Base-by-base conservation (phyloP, 1,140 invertebrate species). In the Spodoptera frugiperda region DNA sequence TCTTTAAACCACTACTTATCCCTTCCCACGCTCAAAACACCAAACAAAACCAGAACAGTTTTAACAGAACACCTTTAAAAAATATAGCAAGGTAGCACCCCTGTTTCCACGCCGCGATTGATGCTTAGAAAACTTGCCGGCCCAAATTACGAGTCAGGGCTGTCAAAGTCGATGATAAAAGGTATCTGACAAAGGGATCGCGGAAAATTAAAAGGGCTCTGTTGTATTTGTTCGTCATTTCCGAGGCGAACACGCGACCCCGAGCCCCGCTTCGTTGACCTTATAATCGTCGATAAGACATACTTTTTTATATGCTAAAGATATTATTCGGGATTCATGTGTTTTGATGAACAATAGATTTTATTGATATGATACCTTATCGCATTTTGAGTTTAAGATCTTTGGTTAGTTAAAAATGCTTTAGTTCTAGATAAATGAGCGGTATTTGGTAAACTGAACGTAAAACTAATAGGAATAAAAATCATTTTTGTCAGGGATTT, bases 171-270 rank as follows among this genome's bases (percentile, higher is more conserved):
- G 46, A 48, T 61, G 57, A 72, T 78, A 76, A 81, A 81, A 81
- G 79, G 72, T 74, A 76, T 76, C 76, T 79, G 55, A 65, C 71
- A 78, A 71, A 79, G 49, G 59, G 70, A 77, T 72, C 71, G 71
- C 44, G 65, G 70, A 76, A 71, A 76, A 79, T 82, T 75, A 79
- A 81, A 78, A 81, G 72, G 70, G 71, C 65, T 53, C 55, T 33
- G 76, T 61, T 53, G 65, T 80, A 76, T 76, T 80, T 82, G 76
- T 76, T 80, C 68, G 65, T 79, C 59, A 76, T 70, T 76, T 76
- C 51, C 72, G 78, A 54, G 19, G 46, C 49, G 30, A 15, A 19
- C 71, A 73, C 71, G 71, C 71, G 71, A 73, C 61, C 49, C n/a
- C 4, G 6, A 15, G 53, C 39, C 33, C 21, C 53, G 51, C 65